Evolutionary conservation across 92 coral and sea anemone genomes (phyloP).

Genomic region (Muricea muricata): DNA sequence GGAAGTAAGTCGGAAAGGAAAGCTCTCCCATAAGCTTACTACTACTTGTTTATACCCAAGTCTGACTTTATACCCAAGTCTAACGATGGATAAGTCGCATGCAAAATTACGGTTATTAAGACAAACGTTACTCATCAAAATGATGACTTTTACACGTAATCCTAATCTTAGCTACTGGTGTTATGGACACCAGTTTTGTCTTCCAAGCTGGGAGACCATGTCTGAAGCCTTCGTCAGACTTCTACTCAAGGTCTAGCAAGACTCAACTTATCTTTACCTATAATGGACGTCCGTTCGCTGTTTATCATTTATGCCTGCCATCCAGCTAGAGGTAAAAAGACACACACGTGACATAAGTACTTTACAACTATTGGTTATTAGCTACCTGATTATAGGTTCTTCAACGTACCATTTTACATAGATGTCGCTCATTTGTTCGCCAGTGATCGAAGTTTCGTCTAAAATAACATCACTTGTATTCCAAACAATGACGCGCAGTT

Average conservation of each 20-base stretch:
- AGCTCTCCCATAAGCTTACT: not conserved
- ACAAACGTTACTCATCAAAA: too few species aligned
- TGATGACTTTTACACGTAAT: too few species aligned
- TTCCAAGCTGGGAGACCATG: too few species aligned
- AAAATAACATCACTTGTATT: slow-evolving; percentile 98
- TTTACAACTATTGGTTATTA: not conserved
- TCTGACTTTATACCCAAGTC: too few species aligned
- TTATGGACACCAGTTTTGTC: too few species aligned
- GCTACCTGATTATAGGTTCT: not conserved
- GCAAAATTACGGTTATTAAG: not conserved
- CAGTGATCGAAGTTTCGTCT: slow-evolving; percentile 95
- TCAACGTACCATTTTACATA: slow-evolving; percentile 96
- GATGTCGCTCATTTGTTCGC: slow-evolving; percentile 99
- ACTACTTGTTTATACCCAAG: not conserved
- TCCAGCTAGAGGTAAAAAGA: slow-evolving; percentile 70
- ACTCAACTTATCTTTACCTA: slow-evolving; percentile 61
- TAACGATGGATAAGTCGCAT: not conserved
- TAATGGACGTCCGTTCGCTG: slow-evolving; percentile 98
- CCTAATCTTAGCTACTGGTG: too few species aligned
- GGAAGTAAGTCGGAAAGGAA: not conserved
- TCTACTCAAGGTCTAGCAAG: not conserved
- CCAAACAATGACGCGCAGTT: slow-evolving; percentile 90
- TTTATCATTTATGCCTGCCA: slow-evolving; percentile 91
- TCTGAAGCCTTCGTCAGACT: too few species aligned
- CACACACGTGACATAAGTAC: not conserved